Base-by-base conservation (phyloP, 1,140 invertebrate genomes). In the Brachionus manjavacas region DNA sequence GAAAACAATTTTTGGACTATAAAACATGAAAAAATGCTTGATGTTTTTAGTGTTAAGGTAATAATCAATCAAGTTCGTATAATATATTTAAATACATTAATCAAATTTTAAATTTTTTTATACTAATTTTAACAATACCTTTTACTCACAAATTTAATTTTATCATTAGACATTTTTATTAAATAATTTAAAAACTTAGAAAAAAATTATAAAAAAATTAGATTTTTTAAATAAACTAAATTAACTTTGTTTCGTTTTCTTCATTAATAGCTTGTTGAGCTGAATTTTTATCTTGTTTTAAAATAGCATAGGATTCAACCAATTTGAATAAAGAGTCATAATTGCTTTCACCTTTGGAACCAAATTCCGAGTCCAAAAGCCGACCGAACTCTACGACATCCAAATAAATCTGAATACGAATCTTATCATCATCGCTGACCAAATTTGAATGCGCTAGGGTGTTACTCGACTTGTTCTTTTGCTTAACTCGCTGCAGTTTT, bases 361-460 rank as follows among this genome's bases (percentile, higher is more conserved):
- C 64, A 43, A 81, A 81, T 20, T 64, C 41, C 1, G 20, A n/a
- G 0, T 81, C 64, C n/a, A 81, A 68, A 25, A 81, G 31, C 20
- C n/a, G 3, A 46, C 88, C 88, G 85, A 90, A 91, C 60, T 86
- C 86, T 68, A 92, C 89, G 7, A 97, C 94, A 91, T 98, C 96
- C 9, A 96, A 92, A 85, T 93, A 92, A 16, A 98, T 91, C 88
- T 98, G 96, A 84, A 94, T 91, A 64, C 95, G 91, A 88, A 97
- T 97, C 91, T 97, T 98, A 88, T 96, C 94, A 89, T 97, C 95
- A 88, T 98, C 96, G 9, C 91, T 92, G 16, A 92, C 89, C 52
- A 87, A 86, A 20, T 20, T 72, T 84, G 79, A 7, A 14, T 85
- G 46, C 88, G 89, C 87, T 52, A 86, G 84, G 52, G 12, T 83